These are phyloP conservation scores for Amazonetta brasiliensis DNA, from an alignment of 2,797 vertebrate genomes.

Conservation along the genomic window DNA sequence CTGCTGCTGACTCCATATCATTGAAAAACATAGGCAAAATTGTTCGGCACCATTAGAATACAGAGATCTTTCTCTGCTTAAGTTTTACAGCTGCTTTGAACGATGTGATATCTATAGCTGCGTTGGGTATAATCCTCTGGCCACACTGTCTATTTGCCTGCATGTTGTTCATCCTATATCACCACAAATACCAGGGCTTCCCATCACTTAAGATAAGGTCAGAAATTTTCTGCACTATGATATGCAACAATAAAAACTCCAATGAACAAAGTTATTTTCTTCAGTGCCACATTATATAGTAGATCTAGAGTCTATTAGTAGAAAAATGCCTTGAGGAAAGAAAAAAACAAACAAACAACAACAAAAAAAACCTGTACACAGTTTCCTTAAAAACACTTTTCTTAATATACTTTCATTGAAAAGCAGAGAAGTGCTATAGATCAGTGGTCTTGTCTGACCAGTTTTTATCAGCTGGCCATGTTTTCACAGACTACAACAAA, in stretches of 20 bases:
- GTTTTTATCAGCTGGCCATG: background rate
- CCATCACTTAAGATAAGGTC: background rate
- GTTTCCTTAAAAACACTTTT: background rate
- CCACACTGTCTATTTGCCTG: background rate
- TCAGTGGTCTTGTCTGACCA: background rate
- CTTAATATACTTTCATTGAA: background rate
- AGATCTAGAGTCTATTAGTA: background rate
- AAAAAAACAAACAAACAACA: background rate
- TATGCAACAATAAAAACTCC: background rate
- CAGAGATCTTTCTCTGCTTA: background rate
- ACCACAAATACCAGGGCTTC: background rate
- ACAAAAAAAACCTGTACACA: background rate
- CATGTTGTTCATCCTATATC: background rate
- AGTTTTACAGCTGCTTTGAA: background rate
- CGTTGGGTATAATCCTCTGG: background rate
- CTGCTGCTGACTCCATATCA: background rate
- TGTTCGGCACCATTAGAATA: background rate
- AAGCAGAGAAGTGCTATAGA: background rate
- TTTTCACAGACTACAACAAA: background rate
- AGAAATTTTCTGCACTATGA: background rate
- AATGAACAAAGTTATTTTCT: background rate
- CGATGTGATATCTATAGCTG: background rate
- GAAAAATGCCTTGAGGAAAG: background rate
- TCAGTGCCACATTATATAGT: background rate
- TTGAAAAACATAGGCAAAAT: background rate